Evolutionary conservation across 2,797 vertebrate species (phyloP).

Genomic region (Sebastes baramenuke): DNA sequence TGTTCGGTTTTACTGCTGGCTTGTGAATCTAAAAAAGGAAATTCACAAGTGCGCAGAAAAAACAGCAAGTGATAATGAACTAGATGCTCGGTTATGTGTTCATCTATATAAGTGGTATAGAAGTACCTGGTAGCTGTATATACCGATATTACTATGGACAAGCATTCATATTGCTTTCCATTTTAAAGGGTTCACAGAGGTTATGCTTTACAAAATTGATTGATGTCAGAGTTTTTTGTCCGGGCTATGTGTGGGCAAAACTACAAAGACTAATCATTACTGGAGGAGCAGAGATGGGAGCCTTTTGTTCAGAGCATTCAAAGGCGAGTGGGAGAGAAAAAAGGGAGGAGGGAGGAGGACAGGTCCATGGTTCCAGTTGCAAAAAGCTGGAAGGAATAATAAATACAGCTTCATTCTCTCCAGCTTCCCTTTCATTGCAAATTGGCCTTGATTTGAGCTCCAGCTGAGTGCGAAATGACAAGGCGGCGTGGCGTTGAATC

Average conservation of each 20-base stretch:
- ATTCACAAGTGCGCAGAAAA: not conserved
- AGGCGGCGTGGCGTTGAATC: constrained; percentile 33
- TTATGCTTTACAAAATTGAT: constrained; percentile 34
- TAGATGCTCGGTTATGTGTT: not conserved
- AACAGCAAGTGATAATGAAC: not conserved
- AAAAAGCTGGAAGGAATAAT: constrained; percentile 60
- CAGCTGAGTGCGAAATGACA: constrained; percentile 69
- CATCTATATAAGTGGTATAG: not conserved
- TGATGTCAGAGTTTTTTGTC: constrained; percentile 38
- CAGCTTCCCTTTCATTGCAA: constrained; percentile 59
- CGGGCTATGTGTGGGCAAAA: constrained; percentile 26
- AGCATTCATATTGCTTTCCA: constrained; percentile 34
- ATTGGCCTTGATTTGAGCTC: constrained; percentile 68
- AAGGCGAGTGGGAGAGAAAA: constrained; percentile 44
- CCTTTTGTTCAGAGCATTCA: constrained; percentile 63
- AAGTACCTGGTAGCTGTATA: constrained; percentile 4
- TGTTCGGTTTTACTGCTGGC: not conserved
- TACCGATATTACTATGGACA: not conserved
- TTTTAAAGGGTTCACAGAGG: constrained; percentile 45
- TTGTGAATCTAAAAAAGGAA: not conserved
- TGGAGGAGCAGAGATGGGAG: constrained; percentile 44
- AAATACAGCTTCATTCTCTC: constrained; percentile 53
- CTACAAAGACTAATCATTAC: constrained; percentile 61
- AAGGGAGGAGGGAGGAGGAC: constrained; percentile 14
- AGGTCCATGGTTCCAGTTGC: constrained; percentile 48